Conservation (phyloP, 2,113 vertebrate species). For the Perca fluviatilis region DNA sequence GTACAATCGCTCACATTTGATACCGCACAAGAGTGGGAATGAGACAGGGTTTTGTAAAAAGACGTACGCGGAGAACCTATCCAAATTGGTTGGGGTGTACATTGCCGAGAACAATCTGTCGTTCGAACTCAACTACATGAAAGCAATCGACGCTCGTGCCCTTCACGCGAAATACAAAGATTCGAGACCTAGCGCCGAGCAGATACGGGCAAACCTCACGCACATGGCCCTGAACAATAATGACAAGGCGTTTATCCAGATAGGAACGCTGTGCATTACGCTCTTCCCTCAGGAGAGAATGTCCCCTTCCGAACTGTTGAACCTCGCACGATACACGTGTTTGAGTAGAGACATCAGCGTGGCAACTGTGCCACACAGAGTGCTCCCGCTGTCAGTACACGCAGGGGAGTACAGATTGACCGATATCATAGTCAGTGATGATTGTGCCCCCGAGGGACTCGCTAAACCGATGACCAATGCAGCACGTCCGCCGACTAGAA, state of each 20-base stretch:
- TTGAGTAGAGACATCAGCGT: not conserved
- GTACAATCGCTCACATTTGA: not conserved
- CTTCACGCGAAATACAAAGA: not conserved
- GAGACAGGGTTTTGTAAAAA: not conserved
- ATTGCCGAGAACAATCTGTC: rapidly evolving
- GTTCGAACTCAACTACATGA: not conserved
- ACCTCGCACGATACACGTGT: not conserved
- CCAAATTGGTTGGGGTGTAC: not conserved
- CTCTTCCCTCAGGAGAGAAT: conserved; percentile 18
- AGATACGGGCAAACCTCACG: no score
- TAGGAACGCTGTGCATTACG: not conserved
- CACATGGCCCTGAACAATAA: no score
- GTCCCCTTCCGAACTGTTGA: not conserved
- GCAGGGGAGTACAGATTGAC: not conserved
- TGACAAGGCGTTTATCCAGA: no score
- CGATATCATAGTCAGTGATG: not conserved
- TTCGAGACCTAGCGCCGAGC: not conserved
- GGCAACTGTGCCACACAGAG: no score
- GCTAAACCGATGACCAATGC: no score
- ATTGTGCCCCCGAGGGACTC: not conserved
- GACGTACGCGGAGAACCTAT: not conserved
- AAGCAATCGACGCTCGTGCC: rapidly evolving
- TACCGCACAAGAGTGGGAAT: not conserved
- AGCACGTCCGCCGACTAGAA: no score
- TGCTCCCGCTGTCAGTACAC: not conserved